These are phyloP conservation scores for Drosophila bunnanda DNA, from an alignment of 2,888 invertebrate genomes.

Conservation along the genomic window DNA sequence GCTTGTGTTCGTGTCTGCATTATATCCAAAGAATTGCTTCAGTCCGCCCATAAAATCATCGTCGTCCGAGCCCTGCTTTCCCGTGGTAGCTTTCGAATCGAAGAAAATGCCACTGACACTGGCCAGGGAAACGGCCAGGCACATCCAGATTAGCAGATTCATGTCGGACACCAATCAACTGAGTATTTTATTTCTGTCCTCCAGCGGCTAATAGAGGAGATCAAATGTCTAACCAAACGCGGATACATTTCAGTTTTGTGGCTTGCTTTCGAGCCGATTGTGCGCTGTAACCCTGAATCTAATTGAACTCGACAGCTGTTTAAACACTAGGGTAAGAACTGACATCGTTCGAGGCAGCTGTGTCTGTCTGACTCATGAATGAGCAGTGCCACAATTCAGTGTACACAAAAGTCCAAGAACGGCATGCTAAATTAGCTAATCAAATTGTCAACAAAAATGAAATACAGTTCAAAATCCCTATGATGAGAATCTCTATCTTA, in stretches of 20 bases:
- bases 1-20: constrained; percentile 9
- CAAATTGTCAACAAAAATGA: not conserved
- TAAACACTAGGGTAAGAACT: constrained; percentile 34
- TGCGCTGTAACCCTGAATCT: constrained; percentile 53
- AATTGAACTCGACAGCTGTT: constrained; percentile 58
- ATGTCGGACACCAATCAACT: constrained; percentile 30
- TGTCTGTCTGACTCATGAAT: constrained; percentile 5
- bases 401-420: not conserved
- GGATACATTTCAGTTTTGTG: constrained; percentile 56
- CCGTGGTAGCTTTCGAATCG: constrained; percentile 3
- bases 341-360: constrained; percentile 14
- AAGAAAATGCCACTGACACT: constrained; percentile 50
- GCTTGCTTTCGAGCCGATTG: not conserved
- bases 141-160: constrained; percentile 55
- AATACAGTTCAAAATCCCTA: not conserved
- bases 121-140: constrained; percentile 17
- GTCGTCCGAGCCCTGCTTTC: constrained; percentile 15
- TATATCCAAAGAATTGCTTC: constrained; percentile 43
- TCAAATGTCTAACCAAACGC: constrained; percentile 45
- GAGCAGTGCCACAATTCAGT: constrained; percentile 7
- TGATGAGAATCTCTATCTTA: not conserved
- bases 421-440: not conserved
- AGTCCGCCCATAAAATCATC: constrained; percentile 50
- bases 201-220: constrained; percentile 28
- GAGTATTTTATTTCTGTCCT: constrained; percentile 17